Percentiles rank a stretch among this genome's conserved stretches.
Conservation (phyloP, 1,140 invertebrate species). For the Stegodyphus mimosarum region DNA sequence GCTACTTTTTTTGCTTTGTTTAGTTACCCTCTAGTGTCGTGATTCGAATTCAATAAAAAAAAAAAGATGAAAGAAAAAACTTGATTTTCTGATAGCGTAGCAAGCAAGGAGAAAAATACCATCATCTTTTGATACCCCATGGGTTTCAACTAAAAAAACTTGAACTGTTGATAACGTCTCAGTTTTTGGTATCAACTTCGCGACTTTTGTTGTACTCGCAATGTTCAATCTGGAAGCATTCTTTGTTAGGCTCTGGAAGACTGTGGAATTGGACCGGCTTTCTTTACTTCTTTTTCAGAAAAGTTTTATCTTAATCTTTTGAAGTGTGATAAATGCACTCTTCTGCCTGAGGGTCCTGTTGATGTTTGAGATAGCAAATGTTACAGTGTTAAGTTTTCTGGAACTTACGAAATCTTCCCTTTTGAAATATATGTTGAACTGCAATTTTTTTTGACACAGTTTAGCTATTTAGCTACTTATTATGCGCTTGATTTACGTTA, state of each 20-base stretch:
- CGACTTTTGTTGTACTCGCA: constrained; percentile 8
- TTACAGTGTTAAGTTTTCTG: neutral
- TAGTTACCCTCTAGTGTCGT: too few relatives aligned
- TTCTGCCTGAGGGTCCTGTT: neutral
- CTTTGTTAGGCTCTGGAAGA: constrained; percentile 4
- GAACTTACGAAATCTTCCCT: neutral
- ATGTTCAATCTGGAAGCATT: neutral
- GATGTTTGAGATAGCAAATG: neutral
- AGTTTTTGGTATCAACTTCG: neutral
- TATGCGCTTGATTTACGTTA: too few relatives aligned
- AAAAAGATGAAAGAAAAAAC: neutral
- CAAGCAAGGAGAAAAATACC: constrained; percentile 6
- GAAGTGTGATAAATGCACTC: constrained; percentile 18
- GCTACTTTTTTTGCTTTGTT: neutral
- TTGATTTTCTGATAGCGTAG: constrained; percentile 9
- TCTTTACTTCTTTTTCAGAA: neutral
- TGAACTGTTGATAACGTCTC: constrained; percentile 27
- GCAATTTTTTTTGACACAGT: too few relatives aligned
- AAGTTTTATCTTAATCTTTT: constrained; percentile 23
- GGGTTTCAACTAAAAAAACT: neutral
- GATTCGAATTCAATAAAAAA: too few relatives aligned
- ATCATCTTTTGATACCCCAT: neutral
- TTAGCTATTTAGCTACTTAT: too few relatives aligned
- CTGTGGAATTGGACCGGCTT: neutral
- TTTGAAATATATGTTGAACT: too few relatives aligned